Percentiles rank a stretch among this genome's conserved stretches.
phyloP scores from a whole-genome alignment of 2,113 vertebrate genomes.

The Phalacrocorax carbo region DNA sequence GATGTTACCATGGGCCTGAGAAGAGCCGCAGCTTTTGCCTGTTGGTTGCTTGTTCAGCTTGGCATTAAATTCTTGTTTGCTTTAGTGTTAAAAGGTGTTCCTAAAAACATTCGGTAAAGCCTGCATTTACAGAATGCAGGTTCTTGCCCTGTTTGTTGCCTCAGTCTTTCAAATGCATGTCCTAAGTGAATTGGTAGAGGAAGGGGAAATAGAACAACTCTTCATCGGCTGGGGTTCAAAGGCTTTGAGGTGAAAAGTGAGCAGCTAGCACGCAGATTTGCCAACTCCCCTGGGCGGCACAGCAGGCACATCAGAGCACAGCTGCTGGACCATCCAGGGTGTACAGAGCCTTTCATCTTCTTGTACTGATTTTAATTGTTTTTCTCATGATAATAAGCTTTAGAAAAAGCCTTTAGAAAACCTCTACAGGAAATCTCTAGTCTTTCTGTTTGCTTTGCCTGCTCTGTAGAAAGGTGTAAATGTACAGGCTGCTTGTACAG shows the following conservation, averaged over 20 bases:
- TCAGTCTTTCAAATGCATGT: not conserved
- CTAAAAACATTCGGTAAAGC: not conserved
- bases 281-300: not conserved
- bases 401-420: not conserved
- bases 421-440: not conserved
- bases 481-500: not conserved
- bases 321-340: not conserved
- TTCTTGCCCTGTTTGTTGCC: not conserved
- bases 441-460: not conserved
- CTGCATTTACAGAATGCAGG: not conserved
- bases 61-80: not conserved
- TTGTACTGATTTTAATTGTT: not conserved
- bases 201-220: not conserved
- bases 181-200: not conserved
- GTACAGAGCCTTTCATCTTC: not conserved
- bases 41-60: not conserved
- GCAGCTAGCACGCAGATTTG: not conserved
- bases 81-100: not conserved
- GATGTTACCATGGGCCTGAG: not conserved
- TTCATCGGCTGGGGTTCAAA: not conserved
- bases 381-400: not conserved
- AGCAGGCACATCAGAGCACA: accelerated
- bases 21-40: not conserved
- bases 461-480: not conserved
- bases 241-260: not conserved